Conservation (phyloP, 2,113 vertebrate species). For the Chaetodon trifascialis region DNA sequence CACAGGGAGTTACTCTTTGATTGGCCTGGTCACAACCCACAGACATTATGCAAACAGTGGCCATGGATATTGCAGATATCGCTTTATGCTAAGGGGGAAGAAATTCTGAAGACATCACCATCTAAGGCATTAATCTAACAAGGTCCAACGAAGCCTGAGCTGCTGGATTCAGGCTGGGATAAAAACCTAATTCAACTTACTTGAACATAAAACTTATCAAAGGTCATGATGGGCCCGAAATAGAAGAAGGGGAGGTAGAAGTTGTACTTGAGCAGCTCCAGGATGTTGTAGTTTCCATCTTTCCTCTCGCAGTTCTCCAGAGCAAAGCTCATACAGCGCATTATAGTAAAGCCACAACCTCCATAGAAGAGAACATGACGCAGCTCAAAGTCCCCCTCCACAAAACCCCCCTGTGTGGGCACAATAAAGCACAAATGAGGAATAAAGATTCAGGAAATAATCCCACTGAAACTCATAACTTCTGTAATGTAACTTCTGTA, state of each 20-base stretch:
- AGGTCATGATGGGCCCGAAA: slow-evolving; percentile 97
- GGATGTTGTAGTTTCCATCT: slow-evolving; percentile 90
- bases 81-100: too few species aligned
- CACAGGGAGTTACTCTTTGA: not conserved
- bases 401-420: slow-evolving; percentile 83
- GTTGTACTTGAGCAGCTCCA: slow-evolving; percentile 97
- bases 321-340: slow-evolving; percentile 95
- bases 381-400: slow-evolving; percentile 90
- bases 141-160: not conserved
- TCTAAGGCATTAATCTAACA: too few species aligned
- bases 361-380: slow-evolving; percentile 94
- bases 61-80: not conserved
- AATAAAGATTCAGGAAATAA: not conserved
- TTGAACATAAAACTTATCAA: slow-evolving; percentile 92
- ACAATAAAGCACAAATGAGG: not conserved
- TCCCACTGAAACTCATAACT: too few species aligned
- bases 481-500: not conserved
- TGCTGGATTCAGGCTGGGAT: not conserved
- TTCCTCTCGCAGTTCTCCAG: slow-evolving; percentile 90
- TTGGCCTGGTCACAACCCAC: not conserved
- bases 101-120: not conserved
- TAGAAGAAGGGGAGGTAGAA: slow-evolving; percentile 99
- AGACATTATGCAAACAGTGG: not conserved
- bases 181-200: slow-evolving; percentile 74
- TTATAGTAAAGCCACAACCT: slow-evolving; percentile 92